A percentile compares a stretch with the other conserved stretches of the same genome.
Conservation (phyloP, 2,888 invertebrate species). For the Crossocerus cetratus region DNA sequence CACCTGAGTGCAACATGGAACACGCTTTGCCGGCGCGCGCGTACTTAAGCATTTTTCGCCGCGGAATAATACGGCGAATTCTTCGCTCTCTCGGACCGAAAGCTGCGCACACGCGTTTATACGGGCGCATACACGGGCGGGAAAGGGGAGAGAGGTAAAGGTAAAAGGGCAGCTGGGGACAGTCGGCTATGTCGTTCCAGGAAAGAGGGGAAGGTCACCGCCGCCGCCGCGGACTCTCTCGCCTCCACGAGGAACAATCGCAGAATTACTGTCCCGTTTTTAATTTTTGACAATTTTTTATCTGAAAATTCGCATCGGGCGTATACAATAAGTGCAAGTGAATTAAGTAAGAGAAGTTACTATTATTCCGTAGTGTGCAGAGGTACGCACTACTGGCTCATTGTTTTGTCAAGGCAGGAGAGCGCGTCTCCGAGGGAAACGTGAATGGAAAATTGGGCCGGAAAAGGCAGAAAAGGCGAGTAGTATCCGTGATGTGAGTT, state of each 20-base stretch:
- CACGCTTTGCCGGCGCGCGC: constrained; percentile 29
- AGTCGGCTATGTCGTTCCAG: constrained; percentile 38
- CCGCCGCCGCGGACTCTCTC: constrained; percentile 13
- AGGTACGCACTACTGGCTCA: too few species aligned
- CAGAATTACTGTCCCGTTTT: constrained; percentile 24
- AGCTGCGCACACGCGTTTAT: background rate
- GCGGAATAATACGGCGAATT: constrained; percentile 44
- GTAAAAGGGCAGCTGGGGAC: constrained; percentile 41
- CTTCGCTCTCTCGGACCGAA: constrained; percentile 23
- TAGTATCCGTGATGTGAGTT: too few species aligned
- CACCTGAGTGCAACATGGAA: constrained; percentile 37
- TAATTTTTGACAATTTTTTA: constrained; percentile 14
- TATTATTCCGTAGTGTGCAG: too few species aligned
- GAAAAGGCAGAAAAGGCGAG: constrained; percentile 1
- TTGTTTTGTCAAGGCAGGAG: too few species aligned
- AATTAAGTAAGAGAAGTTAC: too few species aligned
- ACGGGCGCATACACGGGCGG: background rate
- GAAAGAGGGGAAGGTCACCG: constrained; percentile 48
- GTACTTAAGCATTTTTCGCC: constrained; percentile 40
- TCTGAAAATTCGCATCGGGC: background rate
- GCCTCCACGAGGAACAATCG: constrained; percentile 33
- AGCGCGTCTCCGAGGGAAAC: too few species aligned
- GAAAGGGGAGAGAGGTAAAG: constrained; percentile 18
- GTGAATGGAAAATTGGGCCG: too few species aligned
- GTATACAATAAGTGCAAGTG: too few species aligned